Base-by-base conservation (phyloP, 2,888 invertebrate species). In the Stramonita haemastoma region DNA sequence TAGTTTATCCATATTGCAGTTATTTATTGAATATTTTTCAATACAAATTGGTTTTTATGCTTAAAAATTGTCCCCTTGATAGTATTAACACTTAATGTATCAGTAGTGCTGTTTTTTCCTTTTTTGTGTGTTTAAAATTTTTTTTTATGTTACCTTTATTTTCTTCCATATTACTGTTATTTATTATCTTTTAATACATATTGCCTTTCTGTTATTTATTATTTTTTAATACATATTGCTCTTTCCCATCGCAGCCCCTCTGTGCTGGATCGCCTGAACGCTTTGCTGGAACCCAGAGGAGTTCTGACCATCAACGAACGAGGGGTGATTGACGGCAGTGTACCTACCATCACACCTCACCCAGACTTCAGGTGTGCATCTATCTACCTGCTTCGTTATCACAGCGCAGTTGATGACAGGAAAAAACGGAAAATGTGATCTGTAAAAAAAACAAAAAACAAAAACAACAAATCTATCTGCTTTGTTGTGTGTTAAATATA, bases 231-330 rank as follows among this genome's bases (percentile, higher is more conserved):
- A 13, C 15, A 36, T 32, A 26, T 1, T 73, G 89, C 15, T 88
- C 66, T 36, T 73, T 86, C 56, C 46, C 46, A 46, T 46, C 91
- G 86, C 93, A 97, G 99, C 92, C 97, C 99, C 0, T 99, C 99
- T 17, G 99, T 99, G 19, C 96, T 99, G 93, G 99, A 99, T 96
- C 97, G 99, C 92, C 96, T 99, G 29, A 99, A 99, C 96, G 98
- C 98, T 0, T 97, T 99, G 17, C 97, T 99, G 93, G 99, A 99
- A 96, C 98, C 98, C 0, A 97, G 98, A 92, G 99, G 99, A 0
- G 97, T 97, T 0, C 96, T 99, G 11, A 97, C 97, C 89, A 97
- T 99, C 90, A 98, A 98, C 2, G 99, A 99, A 96, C 97, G 99
- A 93, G 99, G 99, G 6, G 97, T 98, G 56, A 96, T 97, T 19